Conservation (phyloP, 2,113 vertebrate species). For the Paracanthobrama guichenoti region DNA sequence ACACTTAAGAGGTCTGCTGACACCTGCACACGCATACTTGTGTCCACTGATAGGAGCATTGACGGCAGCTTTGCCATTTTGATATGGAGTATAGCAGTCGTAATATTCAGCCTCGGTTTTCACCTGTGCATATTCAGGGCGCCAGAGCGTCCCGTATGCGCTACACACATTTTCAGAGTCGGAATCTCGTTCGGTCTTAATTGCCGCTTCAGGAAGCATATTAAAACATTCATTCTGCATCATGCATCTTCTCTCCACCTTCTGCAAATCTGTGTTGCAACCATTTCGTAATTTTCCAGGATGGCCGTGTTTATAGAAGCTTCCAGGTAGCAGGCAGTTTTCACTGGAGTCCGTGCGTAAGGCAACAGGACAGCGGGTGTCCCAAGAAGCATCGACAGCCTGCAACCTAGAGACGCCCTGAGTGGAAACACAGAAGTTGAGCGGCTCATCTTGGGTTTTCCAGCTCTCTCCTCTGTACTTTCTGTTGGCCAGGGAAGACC, state of each 20-base stretch:
- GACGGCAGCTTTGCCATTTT: slow-evolving; percentile 66
- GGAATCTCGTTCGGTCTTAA: slow-evolving; percentile 80
- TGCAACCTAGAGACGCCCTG: slow-evolving; percentile 61
- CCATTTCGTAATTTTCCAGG: slow-evolving; percentile 60
- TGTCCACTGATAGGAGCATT: slow-evolving; percentile 64
- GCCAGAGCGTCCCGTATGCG: slow-evolving; percentile 67
- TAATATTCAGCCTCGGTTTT: slow-evolving; percentile 74
- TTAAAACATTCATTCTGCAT: slow-evolving; percentile 61
- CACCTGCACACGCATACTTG: slow-evolving; percentile 58
- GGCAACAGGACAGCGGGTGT: slow-evolving; percentile 59
- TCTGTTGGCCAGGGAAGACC: slow-evolving; percentile 65
- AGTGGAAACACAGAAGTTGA: slow-evolving; percentile 64
- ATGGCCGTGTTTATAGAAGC: slow-evolving; percentile 63
- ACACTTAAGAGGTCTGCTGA: slow-evolving; percentile 62
- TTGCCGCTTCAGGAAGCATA: slow-evolving; percentile 67
- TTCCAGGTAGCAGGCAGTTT: slow-evolving; percentile 54
- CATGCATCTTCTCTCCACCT: slow-evolving; percentile 56
- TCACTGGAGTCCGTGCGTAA: slow-evolving; percentile 51
- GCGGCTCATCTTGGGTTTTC: slow-evolving; percentile 60
- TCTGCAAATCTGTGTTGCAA: slow-evolving; percentile 60
- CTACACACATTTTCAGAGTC: slow-evolving; percentile 71
- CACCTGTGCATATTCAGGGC: slow-evolving; percentile 68
- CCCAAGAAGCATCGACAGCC: slow-evolving; percentile 60
- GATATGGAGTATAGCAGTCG: slow-evolving; percentile 63
- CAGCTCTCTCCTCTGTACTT: slow-evolving; percentile 65